These are phyloP conservation scores for Avahi laniger DNA, from an alignment of 2,797 vertebrate species.

Conservation along the genomic window DNA sequence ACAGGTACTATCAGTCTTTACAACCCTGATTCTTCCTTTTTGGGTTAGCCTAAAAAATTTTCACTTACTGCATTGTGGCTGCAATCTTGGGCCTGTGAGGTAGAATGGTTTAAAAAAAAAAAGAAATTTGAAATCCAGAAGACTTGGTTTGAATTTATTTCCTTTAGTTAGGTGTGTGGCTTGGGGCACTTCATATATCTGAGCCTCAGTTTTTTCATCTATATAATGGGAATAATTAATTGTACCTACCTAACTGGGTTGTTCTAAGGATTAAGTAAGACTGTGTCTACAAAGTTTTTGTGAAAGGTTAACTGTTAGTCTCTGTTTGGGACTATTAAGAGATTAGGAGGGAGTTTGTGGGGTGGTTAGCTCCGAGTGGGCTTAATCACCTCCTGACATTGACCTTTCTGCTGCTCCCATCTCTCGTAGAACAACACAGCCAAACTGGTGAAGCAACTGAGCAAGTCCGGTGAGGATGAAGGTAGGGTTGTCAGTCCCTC, in stretches of 20 bases:
- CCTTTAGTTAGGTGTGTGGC: background rate
- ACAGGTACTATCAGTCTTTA: slow-evolving; percentile 85
- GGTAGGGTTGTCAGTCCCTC: slow-evolving; percentile 81
- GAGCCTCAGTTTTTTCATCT: background rate
- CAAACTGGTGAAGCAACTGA: slow-evolving; percentile 96
- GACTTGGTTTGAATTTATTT: background rate
- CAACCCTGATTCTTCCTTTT: background rate
- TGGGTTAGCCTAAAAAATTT: background rate
- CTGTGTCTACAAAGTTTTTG: background rate
- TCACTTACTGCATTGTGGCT: background rate
- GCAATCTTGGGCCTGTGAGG: background rate
- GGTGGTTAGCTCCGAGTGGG: background rate
- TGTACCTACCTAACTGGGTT: background rate
- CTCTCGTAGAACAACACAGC: slow-evolving; percentile 94
- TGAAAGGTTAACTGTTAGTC: background rate
- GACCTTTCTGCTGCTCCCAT: background rate
- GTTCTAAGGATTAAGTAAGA: background rate
- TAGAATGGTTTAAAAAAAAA: background rate
- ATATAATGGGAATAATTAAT: background rate
- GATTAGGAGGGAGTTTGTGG: background rate
- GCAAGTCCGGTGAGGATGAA: slow-evolving; percentile 94
- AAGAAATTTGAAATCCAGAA: slow-evolving; percentile 5
- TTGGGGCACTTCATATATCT: background rate
- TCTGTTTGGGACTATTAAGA: background rate
- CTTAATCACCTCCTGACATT: background rate